phyloP scores from a whole-genome alignment of 23 tunicate species.

The Trididemnum miniatum region DNA sequence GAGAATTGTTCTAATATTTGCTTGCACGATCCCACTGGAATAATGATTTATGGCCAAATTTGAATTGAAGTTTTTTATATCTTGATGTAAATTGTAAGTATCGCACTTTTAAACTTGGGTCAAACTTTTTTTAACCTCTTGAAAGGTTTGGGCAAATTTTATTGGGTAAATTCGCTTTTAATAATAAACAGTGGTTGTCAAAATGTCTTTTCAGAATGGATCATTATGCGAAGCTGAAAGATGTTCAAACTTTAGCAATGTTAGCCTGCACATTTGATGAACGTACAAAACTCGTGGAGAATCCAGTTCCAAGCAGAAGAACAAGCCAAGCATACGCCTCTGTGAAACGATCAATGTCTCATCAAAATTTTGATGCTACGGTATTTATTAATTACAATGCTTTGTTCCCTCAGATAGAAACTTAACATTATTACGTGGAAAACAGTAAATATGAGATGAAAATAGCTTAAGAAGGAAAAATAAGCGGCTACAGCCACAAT shows the following conservation, averaged over 20 bases:
- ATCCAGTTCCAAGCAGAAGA: not conserved
- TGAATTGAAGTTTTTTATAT: not conserved
- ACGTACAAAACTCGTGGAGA: not conserved
- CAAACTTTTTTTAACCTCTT: not conserved
- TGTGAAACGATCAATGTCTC: conserved; percentile 31
- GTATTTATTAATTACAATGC: too few species aligned
- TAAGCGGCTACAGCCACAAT: too few species aligned
- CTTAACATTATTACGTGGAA: too few species aligned
- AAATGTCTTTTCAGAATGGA: conserved; percentile 46
- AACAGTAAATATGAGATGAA: too few species aligned
- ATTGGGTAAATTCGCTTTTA: too few species aligned
- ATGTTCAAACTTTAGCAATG: conserved; percentile 70
- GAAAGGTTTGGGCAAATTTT: too few species aligned
- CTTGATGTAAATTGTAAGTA: not conserved
- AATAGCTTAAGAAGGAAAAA: too few species aligned
- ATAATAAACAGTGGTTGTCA: too few species aligned
- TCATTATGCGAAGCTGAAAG: conserved; percentile 47
- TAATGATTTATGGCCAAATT: too few species aligned
- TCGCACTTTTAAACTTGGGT: not conserved
- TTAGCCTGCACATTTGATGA: conserved; percentile 39
- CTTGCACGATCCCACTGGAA: too few species aligned
- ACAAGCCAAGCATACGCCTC: not conserved
- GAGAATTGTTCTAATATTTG: too few species aligned
- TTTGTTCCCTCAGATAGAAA: too few species aligned
- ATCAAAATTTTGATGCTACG: not conserved